Evolutionary conservation across 2,113 vertebrate species (phyloP).

Genomic region (human): GRCh38 chr2:105022001-105022500

Average conservation of each 20-base stretch:
- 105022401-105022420: not conserved
- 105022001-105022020: conserved; percentile 22
- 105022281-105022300: not conserved
- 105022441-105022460: not conserved
- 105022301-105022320: not conserved
- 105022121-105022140: not conserved
- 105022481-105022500: not conserved
- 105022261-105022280: not conserved
- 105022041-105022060: not conserved
- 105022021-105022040: not conserved
- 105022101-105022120: too few relatives aligned
- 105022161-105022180: not conserved
- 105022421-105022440: not conserved
- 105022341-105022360: not conserved
- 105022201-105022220: not conserved
- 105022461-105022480: not conserved
- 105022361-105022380: not conserved
- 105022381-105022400: not conserved
- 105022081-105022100: not conserved
- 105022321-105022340: not conserved
- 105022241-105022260: not conserved
- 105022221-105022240: not conserved
- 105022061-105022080: not conserved
- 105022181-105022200: not conserved
- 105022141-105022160: not conserved